A percentile compares a stretch with the other conserved stretches of the same genome.
Evolutionary conservation across 2,888 invertebrate species (phyloP).

Genomic region (Microplitis deprimator): DNA sequence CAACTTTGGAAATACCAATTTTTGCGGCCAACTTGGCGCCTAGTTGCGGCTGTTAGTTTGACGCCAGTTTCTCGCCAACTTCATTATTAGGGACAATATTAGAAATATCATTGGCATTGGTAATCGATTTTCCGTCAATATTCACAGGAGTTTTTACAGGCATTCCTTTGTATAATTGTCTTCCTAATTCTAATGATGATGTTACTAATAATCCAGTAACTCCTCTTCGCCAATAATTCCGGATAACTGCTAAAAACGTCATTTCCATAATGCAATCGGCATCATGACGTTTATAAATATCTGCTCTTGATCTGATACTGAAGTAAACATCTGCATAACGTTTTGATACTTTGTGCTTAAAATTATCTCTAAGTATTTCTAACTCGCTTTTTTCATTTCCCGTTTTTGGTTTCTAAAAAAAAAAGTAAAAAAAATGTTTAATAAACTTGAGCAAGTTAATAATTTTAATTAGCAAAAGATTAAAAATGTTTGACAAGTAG

Average conservation of each 20-base stretch:
- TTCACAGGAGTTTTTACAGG: conserved; percentile 61
- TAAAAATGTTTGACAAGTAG: conserved; percentile 73
- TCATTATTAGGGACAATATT: too few relatives aligned
- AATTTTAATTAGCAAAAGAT: not conserved
- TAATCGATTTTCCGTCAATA: conserved; percentile 58
- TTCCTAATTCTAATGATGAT: conserved; percentile 74
- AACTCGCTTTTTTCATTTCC: conserved; percentile 73
- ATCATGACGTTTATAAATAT: conserved; percentile 77
- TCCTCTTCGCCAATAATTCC: conserved; percentile 73
- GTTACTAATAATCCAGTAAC: conserved; percentile 75
- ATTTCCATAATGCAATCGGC: conserved; percentile 78
- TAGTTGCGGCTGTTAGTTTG: too few relatives aligned
- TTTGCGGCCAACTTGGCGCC: too few relatives aligned
- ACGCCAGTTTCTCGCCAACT: too few relatives aligned
- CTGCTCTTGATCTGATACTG: conserved; percentile 74
- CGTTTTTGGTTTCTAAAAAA: conserved; percentile 53
- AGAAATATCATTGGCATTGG: conserved; percentile 67
- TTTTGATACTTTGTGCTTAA: conserved; percentile 75
- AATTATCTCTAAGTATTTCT: conserved; percentile 74
- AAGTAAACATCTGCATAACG: conserved; percentile 79
- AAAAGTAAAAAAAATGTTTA: not conserved
- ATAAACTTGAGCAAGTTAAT: not conserved
- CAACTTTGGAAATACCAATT: too few relatives aligned
- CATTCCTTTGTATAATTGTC: conserved; percentile 69
- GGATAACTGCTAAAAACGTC: conserved; percentile 78